phyloP scores from a whole-genome alignment of 2,888 invertebrate genomes.

The Neocrepidodera transversa region DNA sequence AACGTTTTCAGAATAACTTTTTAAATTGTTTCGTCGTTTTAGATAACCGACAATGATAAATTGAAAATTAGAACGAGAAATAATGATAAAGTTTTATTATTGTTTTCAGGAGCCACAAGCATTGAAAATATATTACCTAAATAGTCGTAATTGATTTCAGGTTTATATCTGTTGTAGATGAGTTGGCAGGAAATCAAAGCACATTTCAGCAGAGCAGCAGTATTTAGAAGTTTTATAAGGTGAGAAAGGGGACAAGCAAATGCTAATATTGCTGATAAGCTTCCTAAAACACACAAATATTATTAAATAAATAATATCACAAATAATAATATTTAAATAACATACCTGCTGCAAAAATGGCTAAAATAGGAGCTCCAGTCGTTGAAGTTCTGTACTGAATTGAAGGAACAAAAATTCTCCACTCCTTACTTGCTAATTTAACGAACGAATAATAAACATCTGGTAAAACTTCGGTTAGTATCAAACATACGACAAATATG shows the following conservation, averaged over 20 bases:
- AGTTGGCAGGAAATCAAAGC: slow-evolving; percentile 51
- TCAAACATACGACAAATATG: slow-evolving; percentile 67
- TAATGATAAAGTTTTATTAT: neutral
- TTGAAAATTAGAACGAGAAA: too few species aligned
- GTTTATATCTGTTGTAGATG: slow-evolving; percentile 65
- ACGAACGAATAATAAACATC: slow-evolving; percentile 65
- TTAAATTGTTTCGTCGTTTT: too few species aligned
- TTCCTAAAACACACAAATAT: slow-evolving; percentile 60
- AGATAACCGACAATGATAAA: too few species aligned
- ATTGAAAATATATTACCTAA: slow-evolving; percentile 40
- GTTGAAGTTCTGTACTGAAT: slow-evolving; percentile 68
- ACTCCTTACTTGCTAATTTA: slow-evolving; percentile 67
- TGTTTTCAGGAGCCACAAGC: too few species aligned
- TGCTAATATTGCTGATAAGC: slow-evolving; percentile 68
- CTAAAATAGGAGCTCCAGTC: slow-evolving; percentile 69
- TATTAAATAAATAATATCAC: neutral
- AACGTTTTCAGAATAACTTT: too few species aligned
- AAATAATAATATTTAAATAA: neutral
- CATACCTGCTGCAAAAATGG: slow-evolving; percentile 69
- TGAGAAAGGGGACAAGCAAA: slow-evolving; percentile 70
- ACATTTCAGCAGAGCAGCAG: slow-evolving; percentile 62
- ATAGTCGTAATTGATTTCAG: slow-evolving; percentile 64
- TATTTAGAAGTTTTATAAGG: slow-evolving; percentile 68
- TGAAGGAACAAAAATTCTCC: slow-evolving; percentile 68
- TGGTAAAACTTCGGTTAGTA: slow-evolving; percentile 69